Conservation (phyloP, 1,140 invertebrate genomes). For the Drosophila nannoptera region DNA sequence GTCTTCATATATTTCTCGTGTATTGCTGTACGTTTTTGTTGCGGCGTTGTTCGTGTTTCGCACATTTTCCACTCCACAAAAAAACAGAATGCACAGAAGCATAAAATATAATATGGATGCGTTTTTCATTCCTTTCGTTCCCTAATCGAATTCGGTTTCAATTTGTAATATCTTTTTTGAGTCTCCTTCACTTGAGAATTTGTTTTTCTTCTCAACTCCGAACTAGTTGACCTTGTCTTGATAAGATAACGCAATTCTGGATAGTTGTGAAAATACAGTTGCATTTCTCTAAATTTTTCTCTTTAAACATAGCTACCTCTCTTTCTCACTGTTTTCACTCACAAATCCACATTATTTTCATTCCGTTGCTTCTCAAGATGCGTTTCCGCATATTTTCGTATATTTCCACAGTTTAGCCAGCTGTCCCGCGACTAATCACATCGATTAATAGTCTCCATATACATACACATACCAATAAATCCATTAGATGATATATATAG, state of each 20-base stretch:
- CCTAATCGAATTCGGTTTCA: too few relatives aligned
- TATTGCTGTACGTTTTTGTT: too few relatives aligned
- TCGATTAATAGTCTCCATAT: not conserved
- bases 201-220: too few relatives aligned
- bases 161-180: too few relatives aligned
- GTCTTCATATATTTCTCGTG: not conserved
- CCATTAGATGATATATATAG: not conserved
- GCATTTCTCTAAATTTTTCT: not conserved
- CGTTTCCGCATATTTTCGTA: not conserved
- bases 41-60: not conserved
- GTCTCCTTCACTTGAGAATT: too few relatives aligned
- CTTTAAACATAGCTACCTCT: too few relatives aligned
- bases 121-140: too few relatives aligned
- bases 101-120: too few relatives aligned
- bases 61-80: constrained; percentile 13
- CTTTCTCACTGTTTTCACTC: not conserved
- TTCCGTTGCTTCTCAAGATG: not conserved
- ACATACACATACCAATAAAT: not conserved
- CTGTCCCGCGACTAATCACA: constrained; percentile 14
- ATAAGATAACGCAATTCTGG: too few relatives aligned
- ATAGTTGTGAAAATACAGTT: too few relatives aligned
- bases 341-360: not conserved
- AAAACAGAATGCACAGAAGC: too few relatives aligned
- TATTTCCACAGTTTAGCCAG: constrained; percentile 12
- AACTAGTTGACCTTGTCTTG: too few relatives aligned